A percentile compares a stretch with the other conserved stretches of the same genome.
Conservation (phyloP, 2,113 vertebrate species). For the Rhabdomys dilectus region DNA sequence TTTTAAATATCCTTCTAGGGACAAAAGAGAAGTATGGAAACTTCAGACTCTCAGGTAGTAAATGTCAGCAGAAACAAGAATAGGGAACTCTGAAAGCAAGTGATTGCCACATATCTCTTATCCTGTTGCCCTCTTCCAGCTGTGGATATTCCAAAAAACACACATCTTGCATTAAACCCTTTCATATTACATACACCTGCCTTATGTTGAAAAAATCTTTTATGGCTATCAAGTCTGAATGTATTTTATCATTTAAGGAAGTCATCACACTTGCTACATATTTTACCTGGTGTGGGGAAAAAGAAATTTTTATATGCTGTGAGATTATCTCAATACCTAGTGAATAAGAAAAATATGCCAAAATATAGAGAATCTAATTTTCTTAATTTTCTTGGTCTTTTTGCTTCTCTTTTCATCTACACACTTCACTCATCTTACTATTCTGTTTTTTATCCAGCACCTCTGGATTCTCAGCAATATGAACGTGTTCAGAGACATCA, state of each 20-base stretch:
- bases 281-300: neutral
- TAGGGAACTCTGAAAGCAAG: neutral
- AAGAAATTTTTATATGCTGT: neutral
- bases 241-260: neutral
- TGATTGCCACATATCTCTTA: neutral
- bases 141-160: neutral
- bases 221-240: neutral
- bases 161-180: neutral
- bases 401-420: neutral
- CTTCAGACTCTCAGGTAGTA: neutral
- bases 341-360: slow-evolving; percentile 49
- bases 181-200: neutral
- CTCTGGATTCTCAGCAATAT: neutral
- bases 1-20: neutral
- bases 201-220: neutral
- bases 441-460: neutral
- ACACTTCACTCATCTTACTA: neutral
- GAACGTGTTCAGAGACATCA: neutral
- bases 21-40: neutral
- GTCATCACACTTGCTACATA: neutral
- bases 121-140: neutral
- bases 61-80: neutral
- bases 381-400: neutral
- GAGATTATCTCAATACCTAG: neutral
- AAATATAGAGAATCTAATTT: neutral